Base-by-base conservation (phyloP, 2,797 vertebrate species). In the Diceros bicornis region DNA sequence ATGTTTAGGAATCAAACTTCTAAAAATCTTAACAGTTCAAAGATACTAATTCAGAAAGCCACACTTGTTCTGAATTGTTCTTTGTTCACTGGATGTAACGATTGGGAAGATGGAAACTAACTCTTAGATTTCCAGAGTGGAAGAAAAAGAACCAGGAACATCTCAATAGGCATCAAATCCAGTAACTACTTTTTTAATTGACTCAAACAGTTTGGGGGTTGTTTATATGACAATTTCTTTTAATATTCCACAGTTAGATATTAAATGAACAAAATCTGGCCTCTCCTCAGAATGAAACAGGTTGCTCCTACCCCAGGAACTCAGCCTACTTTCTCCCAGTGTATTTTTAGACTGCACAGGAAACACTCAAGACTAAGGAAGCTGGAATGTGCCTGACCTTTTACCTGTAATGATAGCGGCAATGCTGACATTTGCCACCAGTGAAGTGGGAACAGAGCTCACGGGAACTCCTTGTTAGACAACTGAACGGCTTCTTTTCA, bases 371-470 rank as follows among this genome's bases (percentile, higher is more conserved):
- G 79, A 91, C 69, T 89, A 47, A 85, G 57, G 84, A 72, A 92
- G 89, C 11, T n/a, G 72, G 87, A 96, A 91, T 96, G 94, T 89
- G 84, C 52, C 88, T 96, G 91, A 96, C 90, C 94, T 97, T 97
- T 96, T 96, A 96, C 96, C 97, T 96, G 77, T 61, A 94, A 83
- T 34, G 77, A 88, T 68, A 93, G 29, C 18, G 41, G 77, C 11
- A 10, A 32, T 8, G 14, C 47, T 89, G 87, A 74, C 83, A 83
- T 87, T 55, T 41, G 37, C 27, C 27, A 18, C 47, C 71, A 61
- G 75, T 59, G 95, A 96, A n/a, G 1, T 50, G 57, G 78, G 72
- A 17, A 52, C 50, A 37, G 62, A 72, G 61, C 71, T 86, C 89
- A 41, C 12, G 4, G 62, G 27, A 66, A 83, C 55, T 55, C 79